Conservation (phyloP, 2,113 vertebrate species). For the Psittacula cyanocephala region DNA sequence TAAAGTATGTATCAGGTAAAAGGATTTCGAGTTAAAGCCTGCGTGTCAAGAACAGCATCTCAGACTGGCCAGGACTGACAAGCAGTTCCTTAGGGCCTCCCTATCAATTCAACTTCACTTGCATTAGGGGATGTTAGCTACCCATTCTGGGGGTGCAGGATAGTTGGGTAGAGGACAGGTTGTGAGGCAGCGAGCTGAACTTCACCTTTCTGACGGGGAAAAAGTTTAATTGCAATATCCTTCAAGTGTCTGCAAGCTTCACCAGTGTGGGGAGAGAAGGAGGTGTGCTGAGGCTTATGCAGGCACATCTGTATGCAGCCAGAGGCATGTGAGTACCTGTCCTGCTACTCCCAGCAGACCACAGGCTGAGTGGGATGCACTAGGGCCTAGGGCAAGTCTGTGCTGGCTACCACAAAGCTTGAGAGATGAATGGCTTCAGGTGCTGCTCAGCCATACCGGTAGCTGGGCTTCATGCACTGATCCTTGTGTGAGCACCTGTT, state of each 20-base stretch:
- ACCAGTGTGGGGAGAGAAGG: background rate
- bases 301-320: background rate
- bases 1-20: background rate
- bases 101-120: background rate
- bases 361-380: background rate
- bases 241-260: background rate
- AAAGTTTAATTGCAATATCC: background rate
- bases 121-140: background rate
- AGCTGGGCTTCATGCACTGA: background rate
- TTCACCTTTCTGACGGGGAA: background rate
- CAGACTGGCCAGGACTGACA: background rate
- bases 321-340: background rate
- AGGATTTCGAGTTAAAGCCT: background rate
- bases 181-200: background rate
- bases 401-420: background rate
- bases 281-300: background rate
- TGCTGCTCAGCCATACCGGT: background rate
- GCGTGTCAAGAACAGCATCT: background rate
- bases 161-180: background rate
- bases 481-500: background rate
- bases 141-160: background rate
- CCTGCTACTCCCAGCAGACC: background rate
- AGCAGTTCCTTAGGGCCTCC: background rate
- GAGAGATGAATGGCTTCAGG: background rate
- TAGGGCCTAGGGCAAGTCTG: background rate